Percentiles rank a stretch among this genome's conserved stretches.
Conservation (phyloP, 2,113 vertebrate genomes). For the Varanus salvator region DNA sequence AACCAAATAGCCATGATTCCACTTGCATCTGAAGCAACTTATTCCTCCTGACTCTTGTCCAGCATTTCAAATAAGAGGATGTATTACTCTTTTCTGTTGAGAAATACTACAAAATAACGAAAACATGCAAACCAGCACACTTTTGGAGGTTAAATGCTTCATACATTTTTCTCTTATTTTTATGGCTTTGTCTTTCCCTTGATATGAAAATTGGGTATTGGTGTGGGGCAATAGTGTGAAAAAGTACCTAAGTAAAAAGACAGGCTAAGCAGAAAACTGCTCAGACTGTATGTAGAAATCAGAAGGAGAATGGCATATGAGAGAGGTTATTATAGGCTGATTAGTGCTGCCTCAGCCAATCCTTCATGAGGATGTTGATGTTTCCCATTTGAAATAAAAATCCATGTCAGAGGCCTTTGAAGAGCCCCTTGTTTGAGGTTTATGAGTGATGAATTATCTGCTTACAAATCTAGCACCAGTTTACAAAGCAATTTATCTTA, state of each 20-base stretch:
- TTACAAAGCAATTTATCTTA: not conserved
- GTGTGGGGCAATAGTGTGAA: not conserved
- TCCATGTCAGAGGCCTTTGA: not conserved
- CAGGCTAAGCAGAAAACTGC: not conserved
- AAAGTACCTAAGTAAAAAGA: not conserved
- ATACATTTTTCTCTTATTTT: not conserved
- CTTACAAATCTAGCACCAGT: not conserved
- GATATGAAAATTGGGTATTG: not conserved
- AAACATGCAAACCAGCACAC: not conserved
- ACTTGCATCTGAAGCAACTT: not conserved
- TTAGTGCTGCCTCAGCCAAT: not conserved
- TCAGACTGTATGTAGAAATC: not conserved
- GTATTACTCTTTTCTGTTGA: not conserved
- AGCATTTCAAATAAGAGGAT: accelerated
- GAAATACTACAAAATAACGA: not conserved
- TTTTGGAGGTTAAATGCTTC: not conserved
- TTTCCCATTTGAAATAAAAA: not conserved
- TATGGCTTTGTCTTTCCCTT: not conserved
- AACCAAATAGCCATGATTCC: not conserved
- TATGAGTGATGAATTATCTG: not conserved
- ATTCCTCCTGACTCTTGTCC: accelerated
- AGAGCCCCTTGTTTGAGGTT: not conserved
- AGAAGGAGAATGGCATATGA: not conserved
- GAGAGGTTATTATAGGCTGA: not conserved
- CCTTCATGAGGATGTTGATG: not conserved